A percentile compares a stretch with the other conserved stretches of the same genome.
These are phyloP conservation scores for Theodoxus fluviatilis DNA, from an alignment of 2,888 invertebrate genomes.

Conservation along the genomic window DNA sequence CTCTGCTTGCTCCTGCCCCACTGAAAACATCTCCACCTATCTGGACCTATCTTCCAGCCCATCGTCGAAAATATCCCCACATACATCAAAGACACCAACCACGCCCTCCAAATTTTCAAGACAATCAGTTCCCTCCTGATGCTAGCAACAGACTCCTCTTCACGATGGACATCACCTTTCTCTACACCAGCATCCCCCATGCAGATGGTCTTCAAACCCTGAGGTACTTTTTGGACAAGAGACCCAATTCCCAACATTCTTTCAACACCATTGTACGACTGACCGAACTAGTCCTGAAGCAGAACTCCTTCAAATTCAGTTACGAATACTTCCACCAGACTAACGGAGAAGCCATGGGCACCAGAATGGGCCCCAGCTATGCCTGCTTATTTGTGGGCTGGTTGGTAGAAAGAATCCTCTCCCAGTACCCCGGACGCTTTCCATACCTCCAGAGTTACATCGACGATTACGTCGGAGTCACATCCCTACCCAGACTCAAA, in stretches of 20 bases:
- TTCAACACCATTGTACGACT: too few relatives aligned
- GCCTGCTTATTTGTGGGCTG: too few relatives aligned
- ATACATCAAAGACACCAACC: conserved; percentile 23
- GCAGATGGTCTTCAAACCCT: background rate
- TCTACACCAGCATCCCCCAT: conserved; percentile 5
- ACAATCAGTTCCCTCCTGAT: background rate
- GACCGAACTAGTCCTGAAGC: too few relatives aligned
- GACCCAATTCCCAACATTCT: too few relatives aligned
- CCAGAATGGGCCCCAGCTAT: too few relatives aligned
- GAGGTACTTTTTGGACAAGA: too few relatives aligned
- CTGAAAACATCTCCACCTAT: background rate
- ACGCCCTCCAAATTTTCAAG: background rate
- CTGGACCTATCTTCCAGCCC: conserved; percentile 15
- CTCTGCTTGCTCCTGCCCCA: conserved; percentile 20
- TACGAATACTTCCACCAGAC: too few relatives aligned
- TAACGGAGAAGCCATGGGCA: too few relatives aligned
- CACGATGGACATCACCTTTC: background rate
- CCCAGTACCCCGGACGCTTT: background rate
- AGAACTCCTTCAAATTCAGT: too few relatives aligned
- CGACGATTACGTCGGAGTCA: background rate
- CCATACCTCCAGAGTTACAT: background rate
- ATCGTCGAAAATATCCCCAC: background rate
- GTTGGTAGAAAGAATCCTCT: background rate
- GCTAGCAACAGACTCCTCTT: background rate
- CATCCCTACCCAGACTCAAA: background rate